Evolutionary conservation across 2,888 invertebrate genomes (phyloP), one percentile per base, ranked within the genome.

Genomic region (Pteria penguin): DNA sequence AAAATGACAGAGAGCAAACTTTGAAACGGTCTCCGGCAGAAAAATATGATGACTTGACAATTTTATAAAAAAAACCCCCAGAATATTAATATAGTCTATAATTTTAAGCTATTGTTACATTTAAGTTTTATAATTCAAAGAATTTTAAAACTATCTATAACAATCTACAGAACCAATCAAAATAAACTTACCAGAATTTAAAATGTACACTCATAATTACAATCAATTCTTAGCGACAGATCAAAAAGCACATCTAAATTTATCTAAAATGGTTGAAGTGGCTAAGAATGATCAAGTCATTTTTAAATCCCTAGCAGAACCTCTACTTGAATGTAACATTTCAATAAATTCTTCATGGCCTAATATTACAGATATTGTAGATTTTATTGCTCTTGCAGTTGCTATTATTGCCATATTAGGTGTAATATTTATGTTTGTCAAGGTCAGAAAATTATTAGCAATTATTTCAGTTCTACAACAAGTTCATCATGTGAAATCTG

Each of bases 251-350:
- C 79, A 79, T 45, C 45, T 79, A 14, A 74, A 58, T 33, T 33
- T 79, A 29, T 8, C 70, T 22, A 76, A 79, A 72, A 76, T 76
- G 74, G 74, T 70, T 32, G 45, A 74, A 45, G 68, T 66, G 18
- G 63, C 76, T 29, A 79, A 74, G 55, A 55, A 67, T 22, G 79
- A 79, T 76, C 54, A 26, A 3, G 22, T 55, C n/a, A 45, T 79
- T 14, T 79, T 74, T 45, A 63, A 79, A 32, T 68, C 69, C 8
- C 33, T 79, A 55, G 65, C 69, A 22, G 78, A 79, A 70, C 79
- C 79, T 2, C 36, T 74, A 14, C 22, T 79, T 33, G 67, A 74
- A 55, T 66, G 70, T 58, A 55, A 76, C 45, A 75, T 76, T 22
- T 18, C 33, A 18, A 14, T 75, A 18, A 18, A 78, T 3, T 24